Base-by-base conservation (phyloP, 2,113 vertebrate genomes). In the Trinectes maculatus region DNA sequence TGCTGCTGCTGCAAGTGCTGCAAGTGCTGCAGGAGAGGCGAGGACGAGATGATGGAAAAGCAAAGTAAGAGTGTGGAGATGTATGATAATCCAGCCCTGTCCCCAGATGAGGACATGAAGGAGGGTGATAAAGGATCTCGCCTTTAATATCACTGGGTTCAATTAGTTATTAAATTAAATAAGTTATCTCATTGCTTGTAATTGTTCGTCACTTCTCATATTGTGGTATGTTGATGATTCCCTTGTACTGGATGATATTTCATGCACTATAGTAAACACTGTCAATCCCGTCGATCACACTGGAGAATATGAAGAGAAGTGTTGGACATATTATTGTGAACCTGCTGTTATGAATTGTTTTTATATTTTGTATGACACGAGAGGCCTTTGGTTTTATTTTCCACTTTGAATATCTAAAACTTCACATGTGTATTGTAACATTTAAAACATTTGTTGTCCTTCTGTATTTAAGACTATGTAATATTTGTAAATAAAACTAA, bases 1-100 rank as follows among this genome's bases (percentile, higher is more conserved):
- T 98, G 95, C 81, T 94, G 94, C 86, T 87, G 93, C 73, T 97
- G 95, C 74, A 83, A 25, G 1, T 95, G 95, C 86, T 96, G 93
- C 84, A 83, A 65, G 24, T 86, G 89, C 51, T 87, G 83, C 84
- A 78, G 56, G 2, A 74, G 85, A 2, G 21, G 49, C 0, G 73
- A 74, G 1, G 82, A 74, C 0, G 56, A 66, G 1, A 74, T 67
- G 11, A 75, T 87, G 3, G 74, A 21, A 3, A 63, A 21, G 7
- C 53, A 33, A 47, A 87, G 84, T 8, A 93, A 86, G 18, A 84
- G 73, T 5, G 55, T 94, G 37, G 91, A 95, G 83, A 89, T 90
- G 82, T 94, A 95, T 8, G 92, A 95, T 19, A 96, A 96, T 44
- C 83, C 87, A 1, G 92, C 89, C 0, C 74, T 95, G 86, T 46